phyloP scores from a whole-genome alignment of 35 echinoderm and acorn worm genomes.

The Apostichopus parvimensis region DNA sequence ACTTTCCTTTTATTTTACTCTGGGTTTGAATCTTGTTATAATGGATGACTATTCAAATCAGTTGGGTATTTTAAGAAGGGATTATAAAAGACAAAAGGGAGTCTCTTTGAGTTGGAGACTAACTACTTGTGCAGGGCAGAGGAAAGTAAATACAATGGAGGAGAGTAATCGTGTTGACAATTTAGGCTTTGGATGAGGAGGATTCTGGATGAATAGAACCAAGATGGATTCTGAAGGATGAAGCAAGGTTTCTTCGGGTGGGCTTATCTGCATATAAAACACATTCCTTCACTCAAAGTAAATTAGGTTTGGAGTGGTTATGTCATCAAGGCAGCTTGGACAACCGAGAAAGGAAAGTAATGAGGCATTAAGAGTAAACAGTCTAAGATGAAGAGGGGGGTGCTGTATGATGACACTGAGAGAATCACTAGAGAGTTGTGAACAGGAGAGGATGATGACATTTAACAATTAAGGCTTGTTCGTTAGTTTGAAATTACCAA shows the following conservation, averaged over 20 bases:
- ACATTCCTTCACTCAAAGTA: slow-evolving; percentile 46
- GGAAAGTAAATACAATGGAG: slow-evolving; percentile 12
- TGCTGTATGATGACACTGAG: too few relatives aligned
- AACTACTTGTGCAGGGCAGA: slow-evolving; percentile 18
- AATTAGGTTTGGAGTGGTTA: slow-evolving; percentile 39
- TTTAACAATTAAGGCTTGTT: too few relatives aligned
- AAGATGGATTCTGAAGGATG: slow-evolving; percentile 28
- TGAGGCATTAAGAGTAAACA: slow-evolving; percentile 7
- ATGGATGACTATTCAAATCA: slow-evolving; percentile 45
- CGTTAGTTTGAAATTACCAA: too few relatives aligned
- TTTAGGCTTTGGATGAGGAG: slow-evolving; percentile 16
- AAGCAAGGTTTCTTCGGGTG: slow-evolving; percentile 20
- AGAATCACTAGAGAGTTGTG: neutral
- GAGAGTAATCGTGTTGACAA: slow-evolving; percentile 36
- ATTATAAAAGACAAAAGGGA: slow-evolving; percentile 51
- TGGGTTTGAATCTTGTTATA: slow-evolving; percentile 35
- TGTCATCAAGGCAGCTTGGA: slow-evolving; percentile 23
- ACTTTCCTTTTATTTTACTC: slow-evolving; percentile 43
- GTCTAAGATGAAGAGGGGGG: neutral
- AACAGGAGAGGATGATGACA: neutral
- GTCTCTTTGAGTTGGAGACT: slow-evolving; percentile 27
- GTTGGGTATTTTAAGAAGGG: slow-evolving; percentile 42
- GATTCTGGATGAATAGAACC: slow-evolving; percentile 20
- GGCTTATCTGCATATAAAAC: slow-evolving; percentile 54
- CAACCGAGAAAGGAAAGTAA: slow-evolving; percentile 3